Conservation (phyloP, 2,113 vertebrate genomes). For the Polypterus bichir region DNA sequence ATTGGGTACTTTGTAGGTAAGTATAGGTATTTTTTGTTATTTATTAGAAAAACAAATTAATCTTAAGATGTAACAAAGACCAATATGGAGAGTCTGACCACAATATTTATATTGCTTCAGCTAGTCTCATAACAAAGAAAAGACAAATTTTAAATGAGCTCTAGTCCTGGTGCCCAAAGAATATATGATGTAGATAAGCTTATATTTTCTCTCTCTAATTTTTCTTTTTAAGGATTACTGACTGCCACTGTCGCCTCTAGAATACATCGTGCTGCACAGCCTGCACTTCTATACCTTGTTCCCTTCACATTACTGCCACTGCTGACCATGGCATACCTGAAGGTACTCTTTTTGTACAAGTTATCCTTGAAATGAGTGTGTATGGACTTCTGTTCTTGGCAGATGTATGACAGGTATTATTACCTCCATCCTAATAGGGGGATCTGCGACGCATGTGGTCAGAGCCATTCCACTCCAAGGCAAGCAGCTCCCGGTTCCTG, state of each 20-base stretch:
- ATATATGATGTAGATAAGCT: neutral
- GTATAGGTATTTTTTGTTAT: slow-evolving; percentile 21
- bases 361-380: neutral
- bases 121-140: too few relatives aligned
- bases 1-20: slow-evolving; percentile 98
- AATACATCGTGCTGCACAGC: slow-evolving; percentile 94
- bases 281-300: slow-evolving; percentile 93
- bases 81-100: too few relatives aligned
- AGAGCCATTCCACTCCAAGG: slow-evolving; percentile 92
- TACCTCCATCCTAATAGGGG: slow-evolving; percentile 47
- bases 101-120: too few relatives aligned
- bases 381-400: neutral
- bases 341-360: slow-evolving; percentile 53
- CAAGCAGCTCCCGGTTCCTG: slow-evolving; percentile 89
- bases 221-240: slow-evolving; percentile 64
- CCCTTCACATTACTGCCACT: slow-evolving; percentile 97
- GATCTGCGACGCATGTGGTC: slow-evolving; percentile 98
- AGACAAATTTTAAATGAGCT: too few relatives aligned
- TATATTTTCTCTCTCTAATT: neutral
- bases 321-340: slow-evolving; percentile 98
- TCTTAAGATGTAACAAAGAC: too few relatives aligned
- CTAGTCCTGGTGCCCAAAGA: neutral
- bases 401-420: neutral
- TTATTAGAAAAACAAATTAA: too few relatives aligned
- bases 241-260: slow-evolving; percentile 95